Evolutionary conservation across 2,888 invertebrate species (phyloP).

Genomic region (Caenorhabditis panamensis): DNA sequence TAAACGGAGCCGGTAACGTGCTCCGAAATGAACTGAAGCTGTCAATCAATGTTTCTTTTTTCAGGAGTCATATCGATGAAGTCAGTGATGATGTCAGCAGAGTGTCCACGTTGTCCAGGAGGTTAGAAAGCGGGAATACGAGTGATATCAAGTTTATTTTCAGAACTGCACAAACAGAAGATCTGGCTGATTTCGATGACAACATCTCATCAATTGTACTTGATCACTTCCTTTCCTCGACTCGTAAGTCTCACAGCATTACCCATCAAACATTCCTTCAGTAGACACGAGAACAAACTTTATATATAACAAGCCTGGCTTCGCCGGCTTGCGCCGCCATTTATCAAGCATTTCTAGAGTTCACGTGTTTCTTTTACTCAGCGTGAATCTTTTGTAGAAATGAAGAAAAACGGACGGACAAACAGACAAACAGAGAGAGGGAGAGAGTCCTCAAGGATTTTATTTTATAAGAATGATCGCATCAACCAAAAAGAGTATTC

Average conservation of each 20-base stretch:
- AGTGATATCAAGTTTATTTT: conserved; percentile 17
- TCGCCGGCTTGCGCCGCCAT: too few species aligned
- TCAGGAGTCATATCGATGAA: conserved; percentile 59
- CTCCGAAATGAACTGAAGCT: neutral
- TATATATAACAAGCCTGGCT: too few species aligned
- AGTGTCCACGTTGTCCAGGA: conserved; percentile 60
- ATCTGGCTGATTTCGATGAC: conserved; percentile 74
- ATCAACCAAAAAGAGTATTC: too few species aligned
- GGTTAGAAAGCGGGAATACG: conserved; percentile 23
- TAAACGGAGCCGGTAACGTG: neutral
- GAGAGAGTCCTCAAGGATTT: too few species aligned
- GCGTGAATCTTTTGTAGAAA: too few species aligned
- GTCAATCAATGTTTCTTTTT: conserved; percentile 5
- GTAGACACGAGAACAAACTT: conserved; percentile 2
- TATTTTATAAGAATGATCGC: too few species aligned
- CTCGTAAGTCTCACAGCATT: conserved; percentile 28
- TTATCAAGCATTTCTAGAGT: too few species aligned
- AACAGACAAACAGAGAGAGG: too few species aligned
- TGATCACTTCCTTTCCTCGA: conserved; percentile 70
- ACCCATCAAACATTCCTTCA: too few species aligned
- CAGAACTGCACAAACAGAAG: conserved; percentile 70
- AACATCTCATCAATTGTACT: conserved; percentile 69
- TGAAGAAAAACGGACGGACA: too few species aligned
- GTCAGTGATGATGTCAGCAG: conserved; percentile 58
- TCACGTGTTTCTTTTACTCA: too few species aligned